phyloP scores from a whole-genome alignment of 2,113 vertebrate genomes.

The Chionis minor region DNA sequence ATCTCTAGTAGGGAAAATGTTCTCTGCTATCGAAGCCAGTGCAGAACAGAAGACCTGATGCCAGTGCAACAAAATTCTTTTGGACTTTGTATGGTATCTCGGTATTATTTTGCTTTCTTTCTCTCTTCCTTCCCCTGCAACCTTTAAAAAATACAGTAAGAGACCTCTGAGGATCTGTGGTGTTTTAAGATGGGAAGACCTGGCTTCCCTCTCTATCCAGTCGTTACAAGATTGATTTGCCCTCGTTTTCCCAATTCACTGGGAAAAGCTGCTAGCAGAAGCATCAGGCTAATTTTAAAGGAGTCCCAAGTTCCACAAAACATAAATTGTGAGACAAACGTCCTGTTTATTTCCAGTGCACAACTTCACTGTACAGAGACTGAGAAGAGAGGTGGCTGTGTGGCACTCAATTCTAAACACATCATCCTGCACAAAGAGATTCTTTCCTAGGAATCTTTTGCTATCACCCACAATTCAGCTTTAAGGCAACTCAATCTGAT shows the following conservation, averaged over 20 bases:
- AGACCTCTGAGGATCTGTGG: not conserved
- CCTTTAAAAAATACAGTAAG: not conserved
- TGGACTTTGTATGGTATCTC: not conserved
- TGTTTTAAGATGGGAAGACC: not conserved
- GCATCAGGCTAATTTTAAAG: not conserved
- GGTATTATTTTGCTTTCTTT: not conserved
- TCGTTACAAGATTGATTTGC: not conserved
- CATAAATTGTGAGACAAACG: not conserved
- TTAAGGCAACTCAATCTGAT: slow-evolving; percentile 41
- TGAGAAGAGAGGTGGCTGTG: not conserved
- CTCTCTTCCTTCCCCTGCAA: not conserved
- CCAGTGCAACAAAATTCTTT: not conserved
- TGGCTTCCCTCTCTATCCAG: not conserved
- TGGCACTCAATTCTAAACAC: not conserved
- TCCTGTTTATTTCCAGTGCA: not conserved
- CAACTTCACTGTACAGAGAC: not conserved
- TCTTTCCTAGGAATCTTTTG: slow-evolving; percentile 5
- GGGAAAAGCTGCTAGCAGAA: not conserved
- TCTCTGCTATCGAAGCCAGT: not conserved
- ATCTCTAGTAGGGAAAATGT: not conserved
- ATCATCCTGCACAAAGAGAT: not conserved
- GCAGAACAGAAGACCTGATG: not conserved
- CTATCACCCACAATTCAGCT: slow-evolving; percentile 28
- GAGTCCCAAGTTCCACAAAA: not conserved
- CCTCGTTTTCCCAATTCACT: not conserved